Evolutionary conservation across 2,797 vertebrate species (phyloP), one percentile per base, ranked within the genome.

Genomic region (Myotis daubentonii): DNA sequence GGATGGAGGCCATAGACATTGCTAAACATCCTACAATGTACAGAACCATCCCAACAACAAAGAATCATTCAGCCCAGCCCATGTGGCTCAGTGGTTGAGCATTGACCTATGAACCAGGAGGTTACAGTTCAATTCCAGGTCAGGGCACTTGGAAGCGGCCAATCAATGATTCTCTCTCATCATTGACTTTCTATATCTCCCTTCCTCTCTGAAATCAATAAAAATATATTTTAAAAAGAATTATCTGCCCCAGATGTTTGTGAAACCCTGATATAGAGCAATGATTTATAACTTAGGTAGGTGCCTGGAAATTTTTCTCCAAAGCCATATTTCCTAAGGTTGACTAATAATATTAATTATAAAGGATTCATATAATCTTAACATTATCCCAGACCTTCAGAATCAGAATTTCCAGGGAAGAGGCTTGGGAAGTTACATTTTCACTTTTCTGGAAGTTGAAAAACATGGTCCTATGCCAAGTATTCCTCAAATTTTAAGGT

Each of bases 401-500:
- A 78, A 51, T 60, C 25, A 91, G 44, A 83, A 76, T 79, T 47
- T 91, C 44, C 15, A 78, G 25, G 17, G 15, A 78, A 85, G 53
- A 16, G 30, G 2, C 2, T 49, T 76, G 17, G 17, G 7, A 80
- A 75, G 9, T 71, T 91, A 11, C 17, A 53, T 57, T 28, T 89
- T 75, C 15, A 82, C 28, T 71, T 84, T 84, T 4, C 10, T 23
- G 20, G 3, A 85, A 78, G 8, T 51, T 38, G 9, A 6, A 76
- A 92, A 81, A 80, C 13, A 82, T 3, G 36, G 41, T 17, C 3
- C 2, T 87, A 36, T 2, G 5, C 13, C 20, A 17, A 65, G 25
- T 3, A 3, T 49, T 94, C 95, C 12, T 94, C 28, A 78, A 11
- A 87, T 75, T 78, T 89, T 84, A 70, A 53, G 68, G 70, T 25